phyloP scores from a whole-genome alignment of 53 echinoderm and acorn worm genomes.

The Crossaster papposus region DNA sequence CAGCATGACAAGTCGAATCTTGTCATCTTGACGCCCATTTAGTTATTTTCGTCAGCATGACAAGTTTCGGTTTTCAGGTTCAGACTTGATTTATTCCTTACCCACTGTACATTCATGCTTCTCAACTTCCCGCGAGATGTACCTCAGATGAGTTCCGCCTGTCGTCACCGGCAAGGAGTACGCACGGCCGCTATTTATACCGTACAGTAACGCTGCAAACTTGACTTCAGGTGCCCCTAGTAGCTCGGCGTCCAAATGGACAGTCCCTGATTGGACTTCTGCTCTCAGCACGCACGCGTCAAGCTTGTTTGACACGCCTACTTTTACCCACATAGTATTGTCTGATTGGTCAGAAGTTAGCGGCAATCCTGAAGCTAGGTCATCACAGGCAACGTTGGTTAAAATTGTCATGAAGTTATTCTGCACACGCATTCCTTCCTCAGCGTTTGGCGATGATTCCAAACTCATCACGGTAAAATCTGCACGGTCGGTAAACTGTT shows the following conservation, averaged over 20 bases:
- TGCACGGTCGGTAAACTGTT: constrained; percentile 23
- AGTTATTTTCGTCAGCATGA: background rate
- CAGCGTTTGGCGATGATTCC: background rate
- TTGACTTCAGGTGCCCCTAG: background rate
- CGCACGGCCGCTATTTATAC: background rate
- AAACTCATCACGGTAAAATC: constrained; percentile 10
- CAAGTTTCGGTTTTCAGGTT: background rate
- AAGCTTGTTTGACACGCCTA: background rate
- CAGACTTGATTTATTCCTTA: background rate
- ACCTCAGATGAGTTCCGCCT: constrained; percentile 35
- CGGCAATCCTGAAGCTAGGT: background rate
- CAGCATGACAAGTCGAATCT: too few species aligned
- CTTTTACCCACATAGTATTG: constrained; percentile 16
- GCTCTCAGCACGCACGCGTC: constrained; percentile 33
- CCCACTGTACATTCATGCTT: constrained; percentile 18
- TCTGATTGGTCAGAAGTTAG: constrained; percentile 15
- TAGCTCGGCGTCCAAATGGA: background rate
- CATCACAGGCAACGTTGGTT: constrained; percentile 3
- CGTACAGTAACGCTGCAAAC: constrained; percentile 32
- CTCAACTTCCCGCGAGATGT: constrained; percentile 24
- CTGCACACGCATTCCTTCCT: background rate
- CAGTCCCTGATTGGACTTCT: constrained; percentile 10
- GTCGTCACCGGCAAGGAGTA: constrained; percentile 13
- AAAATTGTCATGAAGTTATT: constrained; percentile 24
- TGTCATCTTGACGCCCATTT: too few species aligned